Evolutionary conservation across 2,888 invertebrate species (phyloP), one percentile per base, ranked within the genome.

Genomic region (Volucella zonaria): DNA sequence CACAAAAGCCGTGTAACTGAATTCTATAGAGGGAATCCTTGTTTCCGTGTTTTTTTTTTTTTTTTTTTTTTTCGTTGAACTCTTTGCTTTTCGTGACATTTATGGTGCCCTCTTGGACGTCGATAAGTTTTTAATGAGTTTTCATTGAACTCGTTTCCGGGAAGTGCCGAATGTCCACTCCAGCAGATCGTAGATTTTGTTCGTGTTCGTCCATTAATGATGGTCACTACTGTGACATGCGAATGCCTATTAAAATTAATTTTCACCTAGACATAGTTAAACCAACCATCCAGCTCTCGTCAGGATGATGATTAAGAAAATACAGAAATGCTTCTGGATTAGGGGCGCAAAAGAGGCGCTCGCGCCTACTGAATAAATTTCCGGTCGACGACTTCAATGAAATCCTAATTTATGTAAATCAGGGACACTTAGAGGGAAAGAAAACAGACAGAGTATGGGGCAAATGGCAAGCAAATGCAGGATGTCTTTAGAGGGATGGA

Each of bases 371-470:
- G 77, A 81, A 81, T 85, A 76, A 77, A 81, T 81, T 85, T 81
- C 85, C 85, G 81, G 81, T 77, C 81, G 76, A 77, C 51, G 67
- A 51, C 76, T 68, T 80, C 85, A 77, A 85, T 85, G 77, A 81
- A 85, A 80, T 73, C 62, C 73, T 85, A 85, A 85, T 85, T 81
- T 81, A 85, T 85, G 85, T 43, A 85, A 79, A 85, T 80, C 71
- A 85, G 61, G 12, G 77, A 10, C 47, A 31, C 11, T 14, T 42
- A 45, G 40, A 66, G 45, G 40, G 15, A 12, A n/a, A 38, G 42
- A 40, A 51, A 56, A n/a, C 38, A 9, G 18, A 4, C 8, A n/a
- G 52, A 6, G 4, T 4, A 49, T 1, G 38, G 6, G 23, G n/a
- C 12, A 47, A 40, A 62, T 59, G 23, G 59, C 3, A 40, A 6